phyloP scores from a whole-genome alignment of 2,888 invertebrate species.

The Macaria liturata region DNA sequence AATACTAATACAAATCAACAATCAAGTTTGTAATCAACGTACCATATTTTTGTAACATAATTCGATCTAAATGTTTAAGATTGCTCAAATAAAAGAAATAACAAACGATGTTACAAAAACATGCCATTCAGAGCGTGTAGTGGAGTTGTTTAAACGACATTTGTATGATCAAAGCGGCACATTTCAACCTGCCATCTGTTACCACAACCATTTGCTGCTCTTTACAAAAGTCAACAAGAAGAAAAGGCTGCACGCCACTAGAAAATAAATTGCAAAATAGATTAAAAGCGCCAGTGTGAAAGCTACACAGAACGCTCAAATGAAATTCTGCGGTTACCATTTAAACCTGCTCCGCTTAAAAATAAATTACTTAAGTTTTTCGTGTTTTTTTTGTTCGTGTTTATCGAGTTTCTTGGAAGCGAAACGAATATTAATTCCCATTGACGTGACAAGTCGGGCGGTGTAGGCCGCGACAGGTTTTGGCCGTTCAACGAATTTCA shows the following conservation, averaged over 20 bases:
- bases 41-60: no score
- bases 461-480: conserved; percentile 21
- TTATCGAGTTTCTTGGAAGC: conserved; percentile 23
- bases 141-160: conserved; percentile 1
- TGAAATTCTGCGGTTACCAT: conserved; percentile 44
- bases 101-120: background rate
- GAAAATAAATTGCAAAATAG: conserved; percentile 35
- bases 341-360: conserved; percentile 30
- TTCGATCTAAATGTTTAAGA: no score
- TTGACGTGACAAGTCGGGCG: conserved; percentile 12
- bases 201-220: conserved; percentile 15
- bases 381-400: conserved; percentile 18
- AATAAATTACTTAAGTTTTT: conserved; percentile 34
- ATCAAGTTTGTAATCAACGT: no score
- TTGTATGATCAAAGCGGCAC: conserved; percentile 17
- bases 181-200: conserved; percentile 7
- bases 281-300: conserved; percentile 41
- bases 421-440: conserved; percentile 30
- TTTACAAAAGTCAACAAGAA: conserved; percentile 16
- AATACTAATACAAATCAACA: no score
- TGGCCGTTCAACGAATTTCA: conserved; percentile 22
- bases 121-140: background rate
- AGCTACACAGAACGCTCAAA: conserved; percentile 35
- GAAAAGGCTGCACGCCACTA: conserved; percentile 18
- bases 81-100: no score